Percentiles rank a stretch among this genome's conserved stretches.
These are phyloP conservation scores for Lasaia peninsularis DNA, from an alignment of 1,140 invertebrate genomes.

Conservation along the genomic window DNA sequence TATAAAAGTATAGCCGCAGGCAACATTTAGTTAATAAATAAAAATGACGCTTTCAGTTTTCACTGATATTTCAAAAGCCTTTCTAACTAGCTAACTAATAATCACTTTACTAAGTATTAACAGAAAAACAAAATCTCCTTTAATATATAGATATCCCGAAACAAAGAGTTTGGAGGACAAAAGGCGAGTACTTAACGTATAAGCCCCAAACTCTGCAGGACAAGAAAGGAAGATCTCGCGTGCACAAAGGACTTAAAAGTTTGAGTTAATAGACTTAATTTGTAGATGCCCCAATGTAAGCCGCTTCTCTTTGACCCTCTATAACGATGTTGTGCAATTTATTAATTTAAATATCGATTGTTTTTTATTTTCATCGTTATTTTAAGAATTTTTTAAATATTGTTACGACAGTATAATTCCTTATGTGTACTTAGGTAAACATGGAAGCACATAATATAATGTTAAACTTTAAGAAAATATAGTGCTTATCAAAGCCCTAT, in stretches of 20 bases:
- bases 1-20: no score
- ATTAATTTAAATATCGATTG: conserved; percentile 20
- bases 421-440: no score
- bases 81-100: conserved; percentile 23
- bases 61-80: conserved; percentile 7
- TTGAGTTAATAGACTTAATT: conserved; percentile 73
- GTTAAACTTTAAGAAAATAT: no score
- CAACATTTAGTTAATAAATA: no score
- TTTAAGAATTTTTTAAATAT: no score
- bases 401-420: no score
- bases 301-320: conserved; percentile 58
- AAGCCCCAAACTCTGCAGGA: conserved; percentile 62
- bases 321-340: conserved; percentile 37
- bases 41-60: not conserved
- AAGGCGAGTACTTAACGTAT: conserved; percentile 61
- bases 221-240: conserved; percentile 71
- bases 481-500: no score
- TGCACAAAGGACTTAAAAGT: conserved; percentile 72
- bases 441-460: no score
- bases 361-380: no score
- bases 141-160: conserved; percentile 44
- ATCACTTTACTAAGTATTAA: conserved; percentile 26
- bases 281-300: conserved; percentile 59
- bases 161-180: conserved; percentile 58
- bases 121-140: conserved; percentile 44